Evolutionary conservation across 64 coral and sea anemone species (phyloP).

Genomic region (Stichodactyla mertensii): DNA sequence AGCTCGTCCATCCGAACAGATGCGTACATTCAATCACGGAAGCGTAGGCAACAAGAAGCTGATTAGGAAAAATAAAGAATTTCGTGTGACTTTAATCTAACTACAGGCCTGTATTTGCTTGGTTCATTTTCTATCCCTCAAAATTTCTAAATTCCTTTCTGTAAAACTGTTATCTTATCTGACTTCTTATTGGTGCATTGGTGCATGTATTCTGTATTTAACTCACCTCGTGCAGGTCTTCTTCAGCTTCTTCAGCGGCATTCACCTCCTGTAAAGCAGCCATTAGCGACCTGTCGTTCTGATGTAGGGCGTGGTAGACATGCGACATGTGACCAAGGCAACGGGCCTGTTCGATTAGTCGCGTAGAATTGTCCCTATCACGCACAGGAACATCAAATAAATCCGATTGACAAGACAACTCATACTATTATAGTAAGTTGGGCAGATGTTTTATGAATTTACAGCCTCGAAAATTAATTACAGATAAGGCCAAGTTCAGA

Average conservation of each 20-base stretch:
- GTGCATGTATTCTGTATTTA: neutral
- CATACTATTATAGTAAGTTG: too few species aligned
- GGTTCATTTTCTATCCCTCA: too few species aligned
- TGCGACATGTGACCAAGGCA: constrained; percentile 85
- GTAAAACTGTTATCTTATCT: too few species aligned
- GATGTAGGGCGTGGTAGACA: constrained; percentile 79
- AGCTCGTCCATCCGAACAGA: constrained; percentile 72
- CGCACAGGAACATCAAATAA: neutral
- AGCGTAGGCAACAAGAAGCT: constrained; percentile 81
- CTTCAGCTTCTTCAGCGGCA: constrained; percentile 86
- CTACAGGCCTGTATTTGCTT: too few species aligned
- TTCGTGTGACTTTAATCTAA: too few species aligned
- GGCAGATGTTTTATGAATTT: too few species aligned
- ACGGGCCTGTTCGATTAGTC: constrained; percentile 75
- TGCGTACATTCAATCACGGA: constrained; percentile 88
- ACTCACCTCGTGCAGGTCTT: constrained; percentile 83
- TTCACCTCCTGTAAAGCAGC: constrained; percentile 87
- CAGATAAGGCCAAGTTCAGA: too few species aligned
- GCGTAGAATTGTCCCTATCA: constrained; percentile 61
- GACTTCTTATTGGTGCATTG: too few species aligned
- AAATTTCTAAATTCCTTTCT: too few species aligned
- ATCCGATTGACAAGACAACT: too few species aligned
- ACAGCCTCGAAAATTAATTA: too few species aligned
- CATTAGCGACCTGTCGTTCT: constrained; percentile 85
- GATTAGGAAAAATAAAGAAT: neutral